Evolutionary conservation across 2,888 invertebrate species (phyloP), one percentile per base, ranked within the genome.

Genomic region (Odontomyia ornata): DNA sequence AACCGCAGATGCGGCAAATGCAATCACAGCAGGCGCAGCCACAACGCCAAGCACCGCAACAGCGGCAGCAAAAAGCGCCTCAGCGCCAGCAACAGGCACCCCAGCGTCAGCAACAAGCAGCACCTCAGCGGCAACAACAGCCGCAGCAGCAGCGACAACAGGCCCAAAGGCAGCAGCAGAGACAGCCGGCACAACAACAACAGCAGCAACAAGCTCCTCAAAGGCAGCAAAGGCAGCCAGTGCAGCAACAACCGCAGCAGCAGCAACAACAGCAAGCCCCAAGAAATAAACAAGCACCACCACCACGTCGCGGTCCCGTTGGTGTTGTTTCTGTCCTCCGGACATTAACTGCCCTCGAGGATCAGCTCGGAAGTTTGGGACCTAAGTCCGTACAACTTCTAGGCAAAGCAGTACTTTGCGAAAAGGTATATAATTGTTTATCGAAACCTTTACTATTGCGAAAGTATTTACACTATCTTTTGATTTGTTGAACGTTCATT

Each of bases 331-430:
- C 79, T 23, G 76, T 76, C 2, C 47, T 80, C 18, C 71, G 80
- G 76, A 75, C 79, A n/a, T 64, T 80, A 60, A 79, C 79, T 21
- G 79, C 80, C 60, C 77, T 80, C 76, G 79, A 80, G 76, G 78
- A 79, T 73, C 79, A 78, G 43, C 77, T 80, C 73, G 80, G 80
- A 60, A 80, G 77, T 62, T 76, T 80, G 43, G 80, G 80, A 64
- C 79, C 80, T 30, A 77, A 77, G 76, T 79, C 79, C 71, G 78
- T 80, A 60, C 77, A 80, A 62, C 76, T 79, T 25, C 67, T 80
- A 76, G 69, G 78, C 64, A 72, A 76, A 77, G 78, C 80, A 46
- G 71, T 79, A 64, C 67, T 80, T 57, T 72, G 52, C 64, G 79
- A 80, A 79, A 79, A 80, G 80, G 80, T 80, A 80, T 46, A 79